Percentiles rank a stretch among this genome's conserved stretches.
These are phyloP conservation scores for Ceratitis capitata DNA, from an alignment of 1,140 invertebrate species.

Conservation along the genomic window DNA sequence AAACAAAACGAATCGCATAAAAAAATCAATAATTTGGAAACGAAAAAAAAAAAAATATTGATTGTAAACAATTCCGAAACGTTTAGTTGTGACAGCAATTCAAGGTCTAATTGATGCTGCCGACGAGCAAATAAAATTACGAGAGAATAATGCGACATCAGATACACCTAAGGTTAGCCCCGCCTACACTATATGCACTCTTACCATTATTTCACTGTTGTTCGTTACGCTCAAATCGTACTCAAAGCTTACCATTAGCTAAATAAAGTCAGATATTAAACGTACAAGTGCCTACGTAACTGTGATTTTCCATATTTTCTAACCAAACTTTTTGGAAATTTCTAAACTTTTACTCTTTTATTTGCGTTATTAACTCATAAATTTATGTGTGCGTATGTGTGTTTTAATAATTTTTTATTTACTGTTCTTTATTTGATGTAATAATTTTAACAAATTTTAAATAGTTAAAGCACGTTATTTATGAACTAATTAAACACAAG, in stretches of 20 bases:
- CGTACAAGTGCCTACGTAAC: background rate
- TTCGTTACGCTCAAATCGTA: background rate
- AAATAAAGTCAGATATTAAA: no score
- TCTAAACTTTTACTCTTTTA: background rate
- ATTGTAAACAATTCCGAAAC: constrained; percentile 36
- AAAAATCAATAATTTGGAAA: background rate
- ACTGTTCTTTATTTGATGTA: background rate
- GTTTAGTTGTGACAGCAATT: constrained; percentile 64
- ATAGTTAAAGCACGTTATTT: background rate
- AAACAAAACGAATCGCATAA: background rate
- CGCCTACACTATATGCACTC: background rate
- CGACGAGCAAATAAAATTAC: constrained; percentile 64
- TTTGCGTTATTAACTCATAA: background rate
- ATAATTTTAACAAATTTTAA: background rate
- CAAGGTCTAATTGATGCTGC: constrained; percentile 66
- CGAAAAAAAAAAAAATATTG: background rate
- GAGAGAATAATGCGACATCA: constrained; percentile 59
- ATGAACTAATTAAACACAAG: no score
- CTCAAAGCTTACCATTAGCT: background rate
- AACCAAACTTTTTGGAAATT: background rate
- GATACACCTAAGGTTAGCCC: constrained; percentile 63
- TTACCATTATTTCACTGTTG: background rate
- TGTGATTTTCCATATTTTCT: background rate
- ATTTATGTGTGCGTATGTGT: constrained; percentile 17
- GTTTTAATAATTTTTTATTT: constrained; percentile 19